A percentile compares a stretch with the other conserved stretches of the same genome.
Conservation (phyloP, 2,888 invertebrate genomes). For the Cephalotes varians region DNA sequence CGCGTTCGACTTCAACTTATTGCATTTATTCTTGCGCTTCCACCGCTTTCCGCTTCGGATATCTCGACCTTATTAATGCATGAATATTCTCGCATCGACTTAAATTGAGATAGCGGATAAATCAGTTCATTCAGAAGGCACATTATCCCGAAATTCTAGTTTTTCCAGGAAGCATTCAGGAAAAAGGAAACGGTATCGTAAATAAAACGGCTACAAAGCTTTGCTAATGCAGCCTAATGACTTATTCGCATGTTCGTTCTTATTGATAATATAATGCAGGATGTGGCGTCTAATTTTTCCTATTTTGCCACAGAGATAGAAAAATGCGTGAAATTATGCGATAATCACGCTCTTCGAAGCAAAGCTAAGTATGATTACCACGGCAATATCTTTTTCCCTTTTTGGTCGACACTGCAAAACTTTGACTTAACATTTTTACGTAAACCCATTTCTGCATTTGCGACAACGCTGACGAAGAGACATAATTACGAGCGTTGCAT, state of each 20-base stretch:
- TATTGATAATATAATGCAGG: background rate
- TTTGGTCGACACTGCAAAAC: background rate
- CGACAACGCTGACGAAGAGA: background rate
- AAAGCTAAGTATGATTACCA: background rate
- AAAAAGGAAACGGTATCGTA: too few species aligned
- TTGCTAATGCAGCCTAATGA: constrained; percentile 18
- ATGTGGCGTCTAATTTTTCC: background rate
- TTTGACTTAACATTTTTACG: constrained; percentile 24
- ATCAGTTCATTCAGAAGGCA: background rate
- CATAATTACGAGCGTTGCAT: constrained; percentile 25
- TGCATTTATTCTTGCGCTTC: constrained; percentile 16
- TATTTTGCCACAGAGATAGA: background rate
- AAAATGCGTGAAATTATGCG: constrained; percentile 1
- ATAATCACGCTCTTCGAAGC: background rate
- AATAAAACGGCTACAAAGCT: too few species aligned
- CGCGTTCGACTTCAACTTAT: constrained; percentile 33
- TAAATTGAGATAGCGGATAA: background rate
- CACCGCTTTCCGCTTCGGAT: background rate
- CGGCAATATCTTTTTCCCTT: background rate
- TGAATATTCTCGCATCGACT: background rate
- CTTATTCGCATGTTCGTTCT: background rate
- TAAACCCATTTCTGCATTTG: background rate
- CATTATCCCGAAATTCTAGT: background rate
- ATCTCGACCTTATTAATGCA: constrained; percentile 29
- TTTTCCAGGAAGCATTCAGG: background rate